These are phyloP conservation scores for Drosophila acutilabella DNA, from an alignment of 2,888 invertebrate species.

Conservation along the genomic window DNA sequence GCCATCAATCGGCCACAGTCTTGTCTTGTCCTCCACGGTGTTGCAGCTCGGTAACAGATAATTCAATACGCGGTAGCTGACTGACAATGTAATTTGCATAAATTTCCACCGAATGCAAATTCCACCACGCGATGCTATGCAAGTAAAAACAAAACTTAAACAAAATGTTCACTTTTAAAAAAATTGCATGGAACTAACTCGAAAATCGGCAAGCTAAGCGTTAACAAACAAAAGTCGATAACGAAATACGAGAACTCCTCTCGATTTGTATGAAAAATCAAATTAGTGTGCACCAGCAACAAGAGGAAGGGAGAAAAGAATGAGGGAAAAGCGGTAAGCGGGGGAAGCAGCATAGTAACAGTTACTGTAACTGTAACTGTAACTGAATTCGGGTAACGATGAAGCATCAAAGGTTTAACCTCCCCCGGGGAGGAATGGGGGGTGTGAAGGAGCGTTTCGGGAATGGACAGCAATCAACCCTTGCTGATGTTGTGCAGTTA, in stretches of 20 bases:
- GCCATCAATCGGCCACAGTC: slow-evolving; percentile 56
- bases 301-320: slow-evolving; percentile 16
- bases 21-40: slow-evolving; percentile 53
- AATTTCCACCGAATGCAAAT: slow-evolving; percentile 83
- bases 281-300: slow-evolving; percentile 65
- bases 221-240: slow-evolving; percentile 78
- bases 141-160: slow-evolving; percentile 27
- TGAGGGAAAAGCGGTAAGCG: slow-evolving; percentile 11
- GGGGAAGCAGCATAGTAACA: slow-evolving; percentile 6
- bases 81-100: slow-evolving; percentile 81
- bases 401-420: slow-evolving; percentile 56
- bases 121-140: slow-evolving; percentile 49
- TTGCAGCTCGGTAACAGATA: slow-evolving; percentile 28
- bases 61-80: slow-evolving; percentile 54
- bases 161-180: slow-evolving; percentile 8
- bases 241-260: slow-evolving; percentile 67
- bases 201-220: slow-evolving; percentile 75
- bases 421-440: neutral
- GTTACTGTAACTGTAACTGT: slow-evolving; percentile 41
- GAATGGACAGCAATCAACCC: slow-evolving; percentile 66
- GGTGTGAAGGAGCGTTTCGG: slow-evolving; percentile 13
- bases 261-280: slow-evolving; percentile 76
- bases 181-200: slow-evolving; percentile 28
- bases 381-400: slow-evolving; percentile 68
- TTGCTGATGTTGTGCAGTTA: slow-evolving; percentile 44